Conservation (phyloP, 2,113 vertebrate genomes). For the Suricata suricatta region DNA sequence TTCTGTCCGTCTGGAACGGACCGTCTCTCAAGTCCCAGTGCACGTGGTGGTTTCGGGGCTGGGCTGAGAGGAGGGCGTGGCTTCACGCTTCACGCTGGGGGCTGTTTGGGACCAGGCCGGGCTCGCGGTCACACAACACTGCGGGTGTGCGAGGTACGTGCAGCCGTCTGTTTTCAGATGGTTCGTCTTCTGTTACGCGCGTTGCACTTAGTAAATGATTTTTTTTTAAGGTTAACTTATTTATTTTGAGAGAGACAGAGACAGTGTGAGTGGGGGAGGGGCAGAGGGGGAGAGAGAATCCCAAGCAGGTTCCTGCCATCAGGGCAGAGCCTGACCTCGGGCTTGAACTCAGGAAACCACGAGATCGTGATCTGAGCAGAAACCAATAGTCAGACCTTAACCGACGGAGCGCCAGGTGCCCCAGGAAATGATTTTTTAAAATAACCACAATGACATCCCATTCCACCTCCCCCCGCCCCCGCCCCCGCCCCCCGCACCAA, state of each 20-base stretch:
- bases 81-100: accelerated
- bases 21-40: accelerated
- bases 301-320: too few relatives aligned
- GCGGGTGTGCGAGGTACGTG: accelerated
- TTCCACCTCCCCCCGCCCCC: background rate
- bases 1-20: accelerated
- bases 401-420: too few relatives aligned
- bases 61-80: background rate
- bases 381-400: too few relatives aligned
- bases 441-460: background rate
- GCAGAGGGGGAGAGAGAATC: too few relatives aligned
- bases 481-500: background rate
- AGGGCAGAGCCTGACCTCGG: too few relatives aligned
- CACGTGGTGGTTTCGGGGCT: background rate
- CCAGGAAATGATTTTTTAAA: background rate
- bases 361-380: too few relatives aligned
- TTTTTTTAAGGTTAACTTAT: background rate
- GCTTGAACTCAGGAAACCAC: too few relatives aligned
- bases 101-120: too few relatives aligned
- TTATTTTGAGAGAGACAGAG: too few relatives aligned
- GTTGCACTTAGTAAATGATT: background rate
- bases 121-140: accelerated
- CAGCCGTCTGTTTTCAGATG: background rate
- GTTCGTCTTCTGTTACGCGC: background rate
- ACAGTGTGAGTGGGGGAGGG: too few relatives aligned